Percentiles rank a stretch among this genome's conserved stretches.
Conservation (phyloP, 2,797 vertebrate species). For the Amblyraja radiata region DNA sequence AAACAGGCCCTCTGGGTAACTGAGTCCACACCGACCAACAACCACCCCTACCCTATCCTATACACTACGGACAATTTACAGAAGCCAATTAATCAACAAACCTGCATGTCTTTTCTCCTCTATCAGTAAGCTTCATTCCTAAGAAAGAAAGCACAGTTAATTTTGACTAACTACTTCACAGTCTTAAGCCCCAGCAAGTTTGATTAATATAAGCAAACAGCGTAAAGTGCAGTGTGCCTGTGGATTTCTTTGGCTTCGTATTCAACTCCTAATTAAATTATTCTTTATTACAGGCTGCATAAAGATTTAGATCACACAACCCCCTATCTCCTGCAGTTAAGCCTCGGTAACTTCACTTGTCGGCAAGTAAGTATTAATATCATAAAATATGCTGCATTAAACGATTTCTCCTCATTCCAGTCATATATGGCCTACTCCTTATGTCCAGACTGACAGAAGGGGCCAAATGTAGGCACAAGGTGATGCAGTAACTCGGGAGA, state of each 20-base stretch:
- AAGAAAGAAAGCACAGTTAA: not conserved
- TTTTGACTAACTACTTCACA: not conserved
- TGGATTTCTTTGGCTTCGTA: not conserved
- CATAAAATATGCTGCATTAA: not conserved
- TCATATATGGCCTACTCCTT: too few relatives aligned
- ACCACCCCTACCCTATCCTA: too few relatives aligned
- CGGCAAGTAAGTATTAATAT: slow-evolving; percentile 58
- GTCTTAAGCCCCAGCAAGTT: not conserved
- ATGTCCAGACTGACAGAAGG: too few relatives aligned
- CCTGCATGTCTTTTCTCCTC: too few relatives aligned
- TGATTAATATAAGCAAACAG: not conserved
- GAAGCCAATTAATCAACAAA: too few relatives aligned
- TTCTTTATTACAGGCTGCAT: slow-evolving; percentile 55
- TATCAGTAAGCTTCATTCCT: too few relatives aligned
- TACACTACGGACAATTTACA: too few relatives aligned
- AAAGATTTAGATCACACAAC: slow-evolving; percentile 62
- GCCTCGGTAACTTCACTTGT: slow-evolving; percentile 59
- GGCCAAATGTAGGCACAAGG: too few relatives aligned
- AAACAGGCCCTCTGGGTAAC: too few relatives aligned
- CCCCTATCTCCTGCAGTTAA: slow-evolving; percentile 58
- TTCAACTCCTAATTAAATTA: not conserved
- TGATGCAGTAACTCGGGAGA: too few relatives aligned
- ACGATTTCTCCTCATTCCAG: too few relatives aligned
- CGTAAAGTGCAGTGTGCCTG: not conserved
- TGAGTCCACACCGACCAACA: too few relatives aligned